phyloP scores from a whole-genome alignment of 2,113 vertebrate genomes.

The Promerops cafer region DNA sequence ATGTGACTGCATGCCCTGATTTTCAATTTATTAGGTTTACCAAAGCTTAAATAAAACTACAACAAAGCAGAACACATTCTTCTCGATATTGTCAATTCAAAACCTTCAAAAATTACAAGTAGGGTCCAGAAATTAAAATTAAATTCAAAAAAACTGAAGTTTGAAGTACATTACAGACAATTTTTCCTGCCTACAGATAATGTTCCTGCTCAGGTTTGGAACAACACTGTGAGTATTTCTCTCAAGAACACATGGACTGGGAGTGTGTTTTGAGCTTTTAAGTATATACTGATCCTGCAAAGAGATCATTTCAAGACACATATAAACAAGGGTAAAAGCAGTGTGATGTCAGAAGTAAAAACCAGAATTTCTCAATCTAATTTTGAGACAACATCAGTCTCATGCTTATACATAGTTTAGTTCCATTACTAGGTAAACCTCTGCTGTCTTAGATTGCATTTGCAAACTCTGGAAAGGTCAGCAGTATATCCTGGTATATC shows the following conservation, averaged over 20 bases:
- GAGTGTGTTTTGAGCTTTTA: background rate
- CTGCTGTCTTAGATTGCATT: background rate
- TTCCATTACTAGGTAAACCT: background rate
- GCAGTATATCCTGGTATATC: background rate
- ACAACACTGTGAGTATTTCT: background rate
- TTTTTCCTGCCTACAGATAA: background rate
- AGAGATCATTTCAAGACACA: background rate
- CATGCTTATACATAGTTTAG: background rate
- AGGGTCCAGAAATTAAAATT: background rate
- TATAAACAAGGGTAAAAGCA: background rate
- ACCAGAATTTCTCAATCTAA: background rate
- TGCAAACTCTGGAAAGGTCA: background rate
- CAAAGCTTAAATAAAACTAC: background rate
- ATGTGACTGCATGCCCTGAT: background rate
- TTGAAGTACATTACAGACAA: background rate
- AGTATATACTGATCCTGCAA: background rate
- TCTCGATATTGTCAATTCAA: background rate
- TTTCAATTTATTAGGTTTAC: background rate
- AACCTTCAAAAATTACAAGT: background rate
- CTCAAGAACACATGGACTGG: background rate
- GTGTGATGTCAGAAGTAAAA: background rate
- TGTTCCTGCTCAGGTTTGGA: background rate
- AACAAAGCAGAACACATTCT: background rate
- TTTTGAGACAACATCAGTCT: background rate
- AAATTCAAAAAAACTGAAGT: background rate